These are phyloP conservation scores for Automeris io DNA, from an alignment of 2,888 invertebrate species.

Conservation along the genomic window DNA sequence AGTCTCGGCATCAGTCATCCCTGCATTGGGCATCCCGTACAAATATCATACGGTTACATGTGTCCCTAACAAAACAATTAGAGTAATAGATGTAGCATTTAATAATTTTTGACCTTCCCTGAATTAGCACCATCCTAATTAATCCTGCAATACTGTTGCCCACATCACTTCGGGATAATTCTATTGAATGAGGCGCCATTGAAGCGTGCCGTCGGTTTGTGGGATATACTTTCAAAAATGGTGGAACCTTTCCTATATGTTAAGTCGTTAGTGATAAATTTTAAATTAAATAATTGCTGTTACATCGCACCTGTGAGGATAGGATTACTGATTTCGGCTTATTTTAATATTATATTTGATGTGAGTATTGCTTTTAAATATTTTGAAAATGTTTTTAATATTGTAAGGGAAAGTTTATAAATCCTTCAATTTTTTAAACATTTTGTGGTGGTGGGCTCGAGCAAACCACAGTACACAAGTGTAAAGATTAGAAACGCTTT, in stretches of 20 bases:
- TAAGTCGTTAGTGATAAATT: slow-evolving; percentile 34
- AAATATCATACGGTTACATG: no score
- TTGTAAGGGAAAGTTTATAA: no score
- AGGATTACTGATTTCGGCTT: slow-evolving; percentile 43
- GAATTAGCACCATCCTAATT: slow-evolving; percentile 55
- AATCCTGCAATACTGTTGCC: slow-evolving; percentile 13
- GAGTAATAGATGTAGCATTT: slow-evolving; percentile 21
- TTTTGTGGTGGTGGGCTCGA: no score
- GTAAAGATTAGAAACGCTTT: no score
- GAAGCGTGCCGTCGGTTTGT: slow-evolving; percentile 7
- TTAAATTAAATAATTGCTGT: slow-evolving; percentile 45
- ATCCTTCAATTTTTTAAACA: no score
- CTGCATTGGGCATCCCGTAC: no score
- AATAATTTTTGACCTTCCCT: slow-evolving; percentile 42
- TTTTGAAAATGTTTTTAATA: no score
- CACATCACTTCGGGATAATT: slow-evolving; percentile 14
- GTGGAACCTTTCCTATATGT: slow-evolving; percentile 35
- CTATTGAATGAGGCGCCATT: slow-evolving; percentile 12
- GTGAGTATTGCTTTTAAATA: slow-evolving; percentile 30
- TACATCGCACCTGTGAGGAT: slow-evolving; percentile 43
- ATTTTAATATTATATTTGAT: slow-evolving; percentile 39
- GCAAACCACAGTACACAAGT: no score
- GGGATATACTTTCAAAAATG: slow-evolving; percentile 23
- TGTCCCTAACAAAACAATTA: slow-evolving; percentile 28
- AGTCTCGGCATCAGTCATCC: no score